Conservation (phyloP, 2,888 invertebrate genomes). For the Teleogryllus oceanicus region DNA sequence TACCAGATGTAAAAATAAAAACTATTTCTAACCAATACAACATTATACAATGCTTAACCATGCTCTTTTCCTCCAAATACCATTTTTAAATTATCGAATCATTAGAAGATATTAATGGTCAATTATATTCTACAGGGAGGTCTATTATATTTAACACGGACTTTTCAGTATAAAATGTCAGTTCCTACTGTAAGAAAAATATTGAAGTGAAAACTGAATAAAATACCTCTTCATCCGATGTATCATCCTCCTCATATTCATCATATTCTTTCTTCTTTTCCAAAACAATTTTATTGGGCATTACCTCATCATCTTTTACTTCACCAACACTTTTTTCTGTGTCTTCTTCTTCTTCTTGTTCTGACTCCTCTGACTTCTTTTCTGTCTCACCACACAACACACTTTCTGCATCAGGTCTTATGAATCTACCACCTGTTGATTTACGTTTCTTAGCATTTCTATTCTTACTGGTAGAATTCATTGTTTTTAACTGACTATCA, state of each 20-base stretch:
- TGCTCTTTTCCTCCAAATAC: too few relatives aligned
- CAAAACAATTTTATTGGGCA: constrained; percentile 25
- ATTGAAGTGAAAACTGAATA: background rate
- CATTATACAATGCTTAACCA: too few relatives aligned
- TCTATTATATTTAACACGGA: too few relatives aligned
- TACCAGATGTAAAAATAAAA: too few relatives aligned
- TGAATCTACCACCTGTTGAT: too few relatives aligned
- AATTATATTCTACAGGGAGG: too few relatives aligned
- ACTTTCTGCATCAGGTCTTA: too few relatives aligned
- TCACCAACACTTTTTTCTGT: constrained; percentile 29
- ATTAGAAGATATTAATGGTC: too few relatives aligned
- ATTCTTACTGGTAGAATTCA: constrained; percentile 31
- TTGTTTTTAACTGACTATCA: too few relatives aligned
- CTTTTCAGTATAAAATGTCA: too few relatives aligned
- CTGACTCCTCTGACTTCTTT: constrained; percentile 30
- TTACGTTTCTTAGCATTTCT: background rate
- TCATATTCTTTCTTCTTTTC: constrained; percentile 31
- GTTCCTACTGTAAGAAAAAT: background rate
- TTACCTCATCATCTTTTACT: constrained; percentile 27
- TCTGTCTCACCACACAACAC: constrained; percentile 23
- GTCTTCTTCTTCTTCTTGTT: constrained; percentile 22
- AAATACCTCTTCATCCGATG: constrained; percentile 82
- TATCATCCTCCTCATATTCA: constrained; percentile 59
- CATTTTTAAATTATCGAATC: too few relatives aligned
- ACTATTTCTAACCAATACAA: too few relatives aligned